Evolutionary conservation across 1,140 invertebrate species (phyloP).

Genomic region (Chironomus striatipennis): DNA sequence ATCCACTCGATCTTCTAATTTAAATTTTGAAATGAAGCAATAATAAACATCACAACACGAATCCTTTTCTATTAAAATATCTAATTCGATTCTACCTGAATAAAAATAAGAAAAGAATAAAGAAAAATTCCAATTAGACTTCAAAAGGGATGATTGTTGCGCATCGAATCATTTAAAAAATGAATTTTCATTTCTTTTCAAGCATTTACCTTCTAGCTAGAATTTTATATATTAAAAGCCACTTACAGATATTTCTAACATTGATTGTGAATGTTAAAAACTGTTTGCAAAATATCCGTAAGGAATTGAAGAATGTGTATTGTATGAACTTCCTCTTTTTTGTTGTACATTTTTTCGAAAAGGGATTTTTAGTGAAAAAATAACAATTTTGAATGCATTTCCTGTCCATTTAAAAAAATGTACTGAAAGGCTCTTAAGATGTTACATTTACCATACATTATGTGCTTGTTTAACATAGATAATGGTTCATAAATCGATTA

Average conservation of each 20-base stretch:
- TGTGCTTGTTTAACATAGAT: conserved; percentile 9
- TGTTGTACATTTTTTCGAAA: not conserved
- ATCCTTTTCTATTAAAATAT: not conserved
- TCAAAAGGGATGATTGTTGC: not conserved
- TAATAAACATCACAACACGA: not conserved
- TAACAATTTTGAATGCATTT: conserved; percentile 16
- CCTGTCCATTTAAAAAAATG: conserved; percentile 14
- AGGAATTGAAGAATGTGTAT: conserved; percentile 8
- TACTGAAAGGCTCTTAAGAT: not conserved
- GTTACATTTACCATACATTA: conserved; percentile 19
- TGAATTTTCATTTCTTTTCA: too few relatives aligned
- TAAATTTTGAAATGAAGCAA: not conserved
- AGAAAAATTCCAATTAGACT: conserved; percentile 3
- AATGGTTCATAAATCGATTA: conserved; percentile 2
- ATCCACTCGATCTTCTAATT: not conserved
- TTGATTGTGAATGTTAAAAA: not conserved
- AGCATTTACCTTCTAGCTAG: too few relatives aligned
- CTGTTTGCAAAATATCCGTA: conserved; percentile 13
- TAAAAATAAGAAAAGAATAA: not conserved
- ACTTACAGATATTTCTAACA: too few relatives aligned
- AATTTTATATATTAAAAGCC: too few relatives aligned
- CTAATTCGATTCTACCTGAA: not conserved
- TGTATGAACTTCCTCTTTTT: not conserved
- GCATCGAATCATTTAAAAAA: not conserved
- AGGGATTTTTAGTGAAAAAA: not conserved